Evolutionary conservation across 2,113 vertebrate genomes (phyloP), one percentile per base, ranked within the genome.

Genomic region (Rhinopomastus cyanomelas): DNA sequence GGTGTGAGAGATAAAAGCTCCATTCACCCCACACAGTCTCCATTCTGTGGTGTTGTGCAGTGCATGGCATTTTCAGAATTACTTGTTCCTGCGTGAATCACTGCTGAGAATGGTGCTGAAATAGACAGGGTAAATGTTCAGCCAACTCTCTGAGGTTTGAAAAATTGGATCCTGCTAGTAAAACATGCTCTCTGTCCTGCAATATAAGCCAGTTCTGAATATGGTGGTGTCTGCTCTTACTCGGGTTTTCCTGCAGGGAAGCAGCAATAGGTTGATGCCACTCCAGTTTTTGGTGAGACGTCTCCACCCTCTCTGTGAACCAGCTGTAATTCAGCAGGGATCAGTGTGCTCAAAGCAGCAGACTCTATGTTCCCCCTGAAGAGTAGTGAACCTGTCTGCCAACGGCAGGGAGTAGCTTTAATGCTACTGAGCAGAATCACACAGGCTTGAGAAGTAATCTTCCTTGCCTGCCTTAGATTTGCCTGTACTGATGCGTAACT

Each of bases 211-310:
- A 82, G 16, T 85, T 80, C 48, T 93, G 76, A 89, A 77, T 60
- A 39, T 4, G 2, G 8, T 20, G n/a, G 20, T 62, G 23, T 9
- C 39, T 0, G 0, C 57, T 80, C 52, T 85, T 80, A 30, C 26
- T 27, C 29, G 74, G 60, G 26, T 55, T 78, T 84, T 86, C 29
- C 37, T 74, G 17, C 36, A 36, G 25, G 13, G 9, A 37, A n/a
- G 36, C 25, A 48, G 46, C 49, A 76, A n/a, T 65, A 19, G 8
- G 16, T 75, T 68, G 26, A 56, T 60, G 32, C 15, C 36, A 80
- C 18, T 74, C 42, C 23, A 3, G 52, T 46, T 53, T 79, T 69
- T 77, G 18, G 42, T 89, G 25, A 51, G 16, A 20, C 20, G 13
- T 81, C 48, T 88, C 57, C 30, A 19, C 36, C 5, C 3, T 61